phyloP scores from a whole-genome alignment of 1,140 invertebrate species.

The Pseudomyrmex gracilis region DNA sequence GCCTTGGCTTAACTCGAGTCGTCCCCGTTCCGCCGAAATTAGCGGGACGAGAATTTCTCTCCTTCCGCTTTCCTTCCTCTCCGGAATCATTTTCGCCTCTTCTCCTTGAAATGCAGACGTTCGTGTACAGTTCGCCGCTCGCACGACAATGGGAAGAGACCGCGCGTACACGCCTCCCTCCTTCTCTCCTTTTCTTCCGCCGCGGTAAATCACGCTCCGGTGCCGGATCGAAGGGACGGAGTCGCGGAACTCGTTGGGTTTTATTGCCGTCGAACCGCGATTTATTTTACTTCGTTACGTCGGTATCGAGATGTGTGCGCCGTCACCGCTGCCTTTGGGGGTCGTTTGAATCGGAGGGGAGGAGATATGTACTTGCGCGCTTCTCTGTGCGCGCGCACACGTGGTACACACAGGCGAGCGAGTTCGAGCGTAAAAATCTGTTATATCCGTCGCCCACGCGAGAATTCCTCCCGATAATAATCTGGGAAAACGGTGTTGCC shows the following conservation, averaged over 20 bases:
- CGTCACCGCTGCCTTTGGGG: conserved; percentile 41
- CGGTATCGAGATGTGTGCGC: conserved; percentile 66
- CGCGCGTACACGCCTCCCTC: neutral
- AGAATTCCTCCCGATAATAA: conserved; percentile 64
- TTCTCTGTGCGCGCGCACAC: neutral
- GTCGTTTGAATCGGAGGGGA: neutral
- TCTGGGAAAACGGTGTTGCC: conserved; percentile 48
- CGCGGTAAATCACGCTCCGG: conserved; percentile 68
- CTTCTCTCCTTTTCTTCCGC: conserved; percentile 28
- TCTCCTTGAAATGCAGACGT: conserved; percentile 40
- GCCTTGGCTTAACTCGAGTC: conserved; percentile 78
- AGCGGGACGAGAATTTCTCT: conserved; percentile 12
- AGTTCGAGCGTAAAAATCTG: conserved; percentile 59
- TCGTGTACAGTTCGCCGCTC: conserved; percentile 41
- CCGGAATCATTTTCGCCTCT: conserved; percentile 63
- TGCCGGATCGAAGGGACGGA: conserved; percentile 62
- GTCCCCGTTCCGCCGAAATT: conserved; percentile 26
- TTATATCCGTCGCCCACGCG: conserved; percentile 62
- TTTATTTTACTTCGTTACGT: conserved; percentile 74
- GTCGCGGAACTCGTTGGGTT: conserved; percentile 65
- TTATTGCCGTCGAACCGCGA: conserved; percentile 67
- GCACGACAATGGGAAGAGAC: conserved; percentile 46
- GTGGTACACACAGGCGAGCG: no score
- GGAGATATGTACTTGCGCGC: neutral
- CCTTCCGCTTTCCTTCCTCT: conserved; percentile 46